phyloP scores from a whole-genome alignment of 2,113 vertebrate genomes.

The Lanius collurio region DNA sequence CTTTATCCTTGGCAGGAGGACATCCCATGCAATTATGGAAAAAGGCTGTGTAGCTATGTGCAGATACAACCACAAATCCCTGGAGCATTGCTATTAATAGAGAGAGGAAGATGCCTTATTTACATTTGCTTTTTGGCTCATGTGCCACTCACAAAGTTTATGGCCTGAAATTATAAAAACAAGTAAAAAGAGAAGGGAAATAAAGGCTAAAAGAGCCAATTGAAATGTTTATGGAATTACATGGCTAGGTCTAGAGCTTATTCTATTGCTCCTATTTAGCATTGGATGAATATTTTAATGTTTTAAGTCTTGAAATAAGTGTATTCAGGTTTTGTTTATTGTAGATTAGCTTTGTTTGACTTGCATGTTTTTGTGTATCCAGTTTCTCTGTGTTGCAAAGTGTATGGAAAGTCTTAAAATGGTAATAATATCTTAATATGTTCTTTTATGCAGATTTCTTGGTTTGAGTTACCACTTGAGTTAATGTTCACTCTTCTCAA shows the following conservation, averaged over 20 bases:
- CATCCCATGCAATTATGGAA: not conserved
- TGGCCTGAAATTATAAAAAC: not conserved
- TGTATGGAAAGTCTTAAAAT: not conserved
- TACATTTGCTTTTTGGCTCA: not conserved
- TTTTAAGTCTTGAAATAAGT: not conserved
- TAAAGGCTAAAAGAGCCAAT: not conserved
- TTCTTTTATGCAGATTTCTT: not conserved
- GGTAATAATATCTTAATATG: not conserved
- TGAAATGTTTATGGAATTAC: not conserved
- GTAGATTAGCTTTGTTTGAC: conserved; percentile 29
- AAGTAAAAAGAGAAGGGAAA: not conserved
- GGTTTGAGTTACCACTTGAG: not conserved
- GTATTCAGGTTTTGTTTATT: conserved; percentile 11
- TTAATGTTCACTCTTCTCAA: not conserved
- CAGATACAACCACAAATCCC: not conserved
- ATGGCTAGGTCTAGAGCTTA: not conserved
- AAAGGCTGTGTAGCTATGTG: not conserved
- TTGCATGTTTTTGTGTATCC: conserved; percentile 15
- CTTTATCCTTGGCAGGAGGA: not conserved
- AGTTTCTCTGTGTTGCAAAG: conserved; percentile 8
- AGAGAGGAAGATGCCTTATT: conserved; percentile 5
- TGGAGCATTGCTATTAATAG: not conserved
- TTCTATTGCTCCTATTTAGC: not conserved
- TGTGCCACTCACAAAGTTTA: not conserved
- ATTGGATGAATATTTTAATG: not conserved